These are phyloP conservation scores for Lacerta bilineata DNA, from an alignment of 2,797 vertebrate species.

Conservation along the genomic window DNA sequence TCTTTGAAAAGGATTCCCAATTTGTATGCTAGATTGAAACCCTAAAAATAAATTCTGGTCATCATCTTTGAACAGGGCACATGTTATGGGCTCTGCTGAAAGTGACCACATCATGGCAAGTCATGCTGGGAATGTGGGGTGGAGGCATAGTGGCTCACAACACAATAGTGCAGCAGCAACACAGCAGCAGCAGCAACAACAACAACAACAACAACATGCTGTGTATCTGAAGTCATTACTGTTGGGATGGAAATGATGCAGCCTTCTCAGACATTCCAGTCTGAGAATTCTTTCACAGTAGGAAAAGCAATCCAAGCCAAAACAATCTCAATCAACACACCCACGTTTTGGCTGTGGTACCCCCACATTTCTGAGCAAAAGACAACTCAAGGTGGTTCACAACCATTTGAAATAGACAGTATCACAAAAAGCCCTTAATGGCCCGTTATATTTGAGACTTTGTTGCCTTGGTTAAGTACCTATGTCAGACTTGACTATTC, in stretches of 20 bases:
- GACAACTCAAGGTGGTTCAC: neutral
- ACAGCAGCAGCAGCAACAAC: no score
- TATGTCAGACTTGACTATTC: neutral
- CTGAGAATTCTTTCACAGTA: neutral
- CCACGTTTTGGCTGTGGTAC: neutral
- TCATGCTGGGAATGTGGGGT: neutral
- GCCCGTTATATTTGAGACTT: neutral
- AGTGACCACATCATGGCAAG: neutral
- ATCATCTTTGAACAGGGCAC: neutral
- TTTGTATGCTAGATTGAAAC: neutral
- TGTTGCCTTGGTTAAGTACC: no score
- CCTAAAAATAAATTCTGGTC: neutral
- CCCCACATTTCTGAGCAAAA: neutral
- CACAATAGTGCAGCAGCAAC: no score
- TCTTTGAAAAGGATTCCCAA: neutral
- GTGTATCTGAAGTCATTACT: no score
- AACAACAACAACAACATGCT: no score
- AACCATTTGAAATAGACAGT: neutral
- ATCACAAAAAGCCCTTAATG: neutral
- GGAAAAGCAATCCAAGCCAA: neutral
- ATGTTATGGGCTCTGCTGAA: neutral
- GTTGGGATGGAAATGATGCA: no score
- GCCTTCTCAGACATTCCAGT: no score
- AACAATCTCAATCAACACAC: neutral
- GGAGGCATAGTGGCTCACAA: neutral